Evolutionary conservation across 2,888 invertebrate species (phyloP).

Genomic region (Megalurothrips usitatus): DNA sequence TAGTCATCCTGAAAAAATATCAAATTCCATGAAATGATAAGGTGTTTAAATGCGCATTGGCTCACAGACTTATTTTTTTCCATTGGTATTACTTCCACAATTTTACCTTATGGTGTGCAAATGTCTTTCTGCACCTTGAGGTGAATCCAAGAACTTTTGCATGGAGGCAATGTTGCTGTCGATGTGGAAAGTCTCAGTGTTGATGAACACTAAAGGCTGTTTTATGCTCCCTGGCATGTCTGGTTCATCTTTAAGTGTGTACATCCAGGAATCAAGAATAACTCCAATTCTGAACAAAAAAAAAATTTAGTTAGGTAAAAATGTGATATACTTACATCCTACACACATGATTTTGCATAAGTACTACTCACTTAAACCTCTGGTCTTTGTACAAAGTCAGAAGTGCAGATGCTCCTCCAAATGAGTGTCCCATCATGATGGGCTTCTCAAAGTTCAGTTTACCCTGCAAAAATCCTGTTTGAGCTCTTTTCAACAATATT

Average conservation of each 20-base stretch:
- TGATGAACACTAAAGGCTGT: conserved; percentile 54
- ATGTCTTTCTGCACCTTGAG: conserved; percentile 39
- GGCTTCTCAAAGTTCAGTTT: conserved; percentile 49
- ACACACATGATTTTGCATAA: conserved; percentile 26
- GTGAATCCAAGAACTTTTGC: conserved; percentile 44
- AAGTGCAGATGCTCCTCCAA: conserved; percentile 60
- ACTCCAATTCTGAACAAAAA: conserved; percentile 48
- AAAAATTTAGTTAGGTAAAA: background rate
- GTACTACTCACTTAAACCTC: conserved; percentile 50
- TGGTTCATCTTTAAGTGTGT: conserved; percentile 51
- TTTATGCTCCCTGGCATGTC: conserved; percentile 46
- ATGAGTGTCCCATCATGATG: conserved; percentile 60
- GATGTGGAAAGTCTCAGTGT: conserved; percentile 57
- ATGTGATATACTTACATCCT: background rate
- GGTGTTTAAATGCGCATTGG: background rate
- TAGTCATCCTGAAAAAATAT: conserved; percentile 43
- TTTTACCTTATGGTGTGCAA: conserved; percentile 50
- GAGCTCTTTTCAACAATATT: conserved; percentile 28
- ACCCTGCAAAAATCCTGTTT: conserved; percentile 42
- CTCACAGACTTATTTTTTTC: background rate
- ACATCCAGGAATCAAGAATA: conserved; percentile 60
- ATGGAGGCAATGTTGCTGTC: conserved; percentile 51
- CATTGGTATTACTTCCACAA: background rate
- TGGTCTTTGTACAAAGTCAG: conserved; percentile 52
- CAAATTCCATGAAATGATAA: background rate